A percentile compares a stretch with the other conserved stretches of the same genome.
Evolutionary conservation across 2,888 invertebrate genomes (phyloP).

Genomic region (Phyto melanocephala): DNA sequence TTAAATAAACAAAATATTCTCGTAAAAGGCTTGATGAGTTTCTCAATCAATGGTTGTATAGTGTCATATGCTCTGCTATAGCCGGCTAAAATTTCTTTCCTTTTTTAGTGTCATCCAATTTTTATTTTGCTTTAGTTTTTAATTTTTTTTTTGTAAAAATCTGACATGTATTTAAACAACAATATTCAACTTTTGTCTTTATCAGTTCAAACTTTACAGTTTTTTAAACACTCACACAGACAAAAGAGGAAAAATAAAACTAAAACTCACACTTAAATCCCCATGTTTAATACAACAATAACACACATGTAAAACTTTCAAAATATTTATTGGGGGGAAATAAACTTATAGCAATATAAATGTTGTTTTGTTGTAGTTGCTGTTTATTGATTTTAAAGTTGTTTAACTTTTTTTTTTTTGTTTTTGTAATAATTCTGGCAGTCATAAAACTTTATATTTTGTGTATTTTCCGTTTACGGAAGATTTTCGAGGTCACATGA

Average conservation of each 20-base stretch:
- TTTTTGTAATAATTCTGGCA: background rate
- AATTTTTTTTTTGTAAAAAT: background rate
- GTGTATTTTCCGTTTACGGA: background rate
- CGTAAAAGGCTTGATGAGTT: no score
- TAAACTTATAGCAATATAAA: background rate
- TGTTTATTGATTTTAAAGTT: conserved; percentile 47
- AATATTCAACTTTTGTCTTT: conserved; percentile 53
- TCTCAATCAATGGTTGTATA: no score
- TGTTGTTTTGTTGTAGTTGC: background rate
- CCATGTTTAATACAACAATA: background rate
- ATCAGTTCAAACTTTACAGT: conserved; percentile 50
- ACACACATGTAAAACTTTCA: background rate
- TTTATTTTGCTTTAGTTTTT: conserved; percentile 15
- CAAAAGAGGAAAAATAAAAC: background rate
- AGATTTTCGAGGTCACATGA: conserved; percentile 19
- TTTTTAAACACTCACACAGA: conserved; percentile 5
- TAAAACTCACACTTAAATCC: background rate
- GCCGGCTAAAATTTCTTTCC: background rate
- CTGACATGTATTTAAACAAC: conserved; percentile 51
- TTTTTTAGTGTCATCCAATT: background rate
- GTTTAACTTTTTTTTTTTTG: background rate
- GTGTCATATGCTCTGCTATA: no score
- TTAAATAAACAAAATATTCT: no score
- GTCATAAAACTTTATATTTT: conserved; percentile 5
- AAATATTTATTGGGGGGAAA: background rate